Base-by-base conservation (phyloP, 2,113 vertebrate species). In the Collichthys lucidus region DNA sequence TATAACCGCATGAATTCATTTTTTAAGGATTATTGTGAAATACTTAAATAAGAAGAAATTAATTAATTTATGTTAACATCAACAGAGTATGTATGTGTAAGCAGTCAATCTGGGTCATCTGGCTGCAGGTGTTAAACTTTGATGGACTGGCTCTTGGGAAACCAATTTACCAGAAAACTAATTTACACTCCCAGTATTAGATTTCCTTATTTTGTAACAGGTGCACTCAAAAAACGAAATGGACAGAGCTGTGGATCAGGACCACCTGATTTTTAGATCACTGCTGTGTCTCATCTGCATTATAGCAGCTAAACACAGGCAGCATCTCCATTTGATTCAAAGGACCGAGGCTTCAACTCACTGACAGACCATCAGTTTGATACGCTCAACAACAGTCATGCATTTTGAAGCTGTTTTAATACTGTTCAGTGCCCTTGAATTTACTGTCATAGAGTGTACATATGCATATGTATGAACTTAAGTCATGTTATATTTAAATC, bases 121-220 rank as follows among this genome's bases (percentile, higher is more conserved):
- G 63, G 67, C 77, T 76, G 62, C 75, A 87, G 84, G 79, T 82
- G 74, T 49, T 62, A 12, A 44, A 1, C 31, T 59, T 7, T 12
- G 49, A 66, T 20, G 56, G 31, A 53, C 20, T 22, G 55, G 14
- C 40, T 70, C 7, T 31, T 40, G 12, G 46, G 70, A 11, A 74
- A 64, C n/a, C 66, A 68, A 55, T 75, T 71, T 7, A 65, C 0
- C 19, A 53, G 31, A 56, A 62, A 78, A 77, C 62, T n/a, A 35
- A 76, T 88, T 80, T 69, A 81, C 57, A 69, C n/a, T 42, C 70
- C 42, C 47, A 52, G 29, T 55, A 24, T 53, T n/a, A 14, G 0
- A 29, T 69, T 67, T 49, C 24, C 17, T 57, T 46, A 10, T 20
- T 76, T 63, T 74, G 31, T 55, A 81, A 72, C 73, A 85, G 47